Percentiles rank a stretch among this genome's conserved stretches.
These are phyloP conservation scores for Drosophila lini DNA, from an alignment of 1,140 invertebrate genomes.

Conservation along the genomic window DNA sequence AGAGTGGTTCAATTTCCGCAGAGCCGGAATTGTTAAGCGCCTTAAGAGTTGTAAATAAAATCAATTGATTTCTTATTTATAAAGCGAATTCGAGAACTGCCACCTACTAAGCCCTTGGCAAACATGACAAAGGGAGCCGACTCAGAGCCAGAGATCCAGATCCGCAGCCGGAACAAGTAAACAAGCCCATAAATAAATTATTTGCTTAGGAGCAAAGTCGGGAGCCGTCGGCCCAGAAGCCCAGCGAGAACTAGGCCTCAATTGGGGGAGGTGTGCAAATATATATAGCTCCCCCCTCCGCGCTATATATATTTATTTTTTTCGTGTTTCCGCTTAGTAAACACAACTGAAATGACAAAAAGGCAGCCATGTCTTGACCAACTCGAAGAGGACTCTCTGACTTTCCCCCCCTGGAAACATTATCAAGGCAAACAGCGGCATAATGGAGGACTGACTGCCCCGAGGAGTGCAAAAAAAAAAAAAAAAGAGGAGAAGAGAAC, in stretches of 20 bases:
- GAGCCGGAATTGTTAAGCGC: conserved; percentile 63
- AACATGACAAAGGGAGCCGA: conserved; percentile 55
- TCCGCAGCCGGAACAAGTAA: conserved; percentile 62
- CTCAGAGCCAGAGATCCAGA: conserved; percentile 16
- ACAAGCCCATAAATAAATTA: conserved; percentile 81
- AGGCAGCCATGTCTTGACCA: conserved; percentile 64
- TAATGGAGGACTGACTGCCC: conserved; percentile 62
- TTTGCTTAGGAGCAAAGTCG: conserved; percentile 62
- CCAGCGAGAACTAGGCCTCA: conserved; percentile 48
- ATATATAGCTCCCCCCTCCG: conserved; percentile 31
- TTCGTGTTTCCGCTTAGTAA: conserved; percentile 74
- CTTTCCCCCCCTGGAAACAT: conserved; percentile 47
- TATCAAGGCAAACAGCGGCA: conserved; percentile 79
- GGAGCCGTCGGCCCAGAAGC: conserved; percentile 3
- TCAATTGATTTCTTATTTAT: conserved; percentile 82
- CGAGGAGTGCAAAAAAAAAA: conserved; percentile 35
- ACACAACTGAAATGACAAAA: conserved; percentile 81
- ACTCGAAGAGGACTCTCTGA: conserved; percentile 7
- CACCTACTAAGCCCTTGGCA: conserved; percentile 73
- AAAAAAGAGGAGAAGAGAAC: not conserved
- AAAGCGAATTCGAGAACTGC: conserved; percentile 62
- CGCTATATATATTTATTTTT: conserved; percentile 41
- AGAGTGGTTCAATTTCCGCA: conserved; percentile 53
- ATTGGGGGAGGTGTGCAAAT: conserved; percentile 55
- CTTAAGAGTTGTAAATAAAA: conserved; percentile 79